Evolutionary conservation across 2,888 invertebrate genomes (phyloP).

Genomic region (Latheticus oryzae): DNA sequence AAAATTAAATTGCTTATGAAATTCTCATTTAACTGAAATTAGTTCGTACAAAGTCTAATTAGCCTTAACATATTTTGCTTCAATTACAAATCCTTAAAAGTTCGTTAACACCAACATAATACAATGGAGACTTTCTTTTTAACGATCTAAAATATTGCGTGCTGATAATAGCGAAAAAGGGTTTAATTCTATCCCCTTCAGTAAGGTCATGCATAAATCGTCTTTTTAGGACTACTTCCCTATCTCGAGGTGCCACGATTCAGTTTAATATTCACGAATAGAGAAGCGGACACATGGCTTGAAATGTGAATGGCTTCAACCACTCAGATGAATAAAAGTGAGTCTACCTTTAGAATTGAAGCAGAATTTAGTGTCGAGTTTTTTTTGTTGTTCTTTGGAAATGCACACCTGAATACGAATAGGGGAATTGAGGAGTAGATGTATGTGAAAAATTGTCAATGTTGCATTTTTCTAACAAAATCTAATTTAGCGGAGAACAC

Average conservation of each 20-base stretch:
- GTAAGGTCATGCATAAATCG: slow-evolving; percentile 17
- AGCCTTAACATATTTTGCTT: slow-evolving; percentile 13
- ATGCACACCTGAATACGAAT: neutral
- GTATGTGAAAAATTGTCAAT: too few relatives aligned
- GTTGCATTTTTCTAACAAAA: too few relatives aligned
- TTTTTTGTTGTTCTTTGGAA: neutral
- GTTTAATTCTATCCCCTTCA: slow-evolving; percentile 5
- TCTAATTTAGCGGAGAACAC: too few relatives aligned
- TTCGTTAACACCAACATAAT: slow-evolving; percentile 23
- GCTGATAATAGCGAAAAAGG: slow-evolving; percentile 21
- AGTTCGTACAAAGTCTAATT: slow-evolving; percentile 9
- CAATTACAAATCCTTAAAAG: neutral
- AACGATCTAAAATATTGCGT: slow-evolving; percentile 9
- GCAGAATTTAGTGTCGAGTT: neutral
- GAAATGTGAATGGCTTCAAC: slow-evolving; percentile 4
- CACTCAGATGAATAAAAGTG: neutral
- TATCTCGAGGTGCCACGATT: slow-evolving; percentile 4
- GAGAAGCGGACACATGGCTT: neutral
- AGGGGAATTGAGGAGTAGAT: neutral
- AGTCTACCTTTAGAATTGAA: too few relatives aligned
- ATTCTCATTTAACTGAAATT: slow-evolving; percentile 20
- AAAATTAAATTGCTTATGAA: slow-evolving; percentile 19
- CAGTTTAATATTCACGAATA: slow-evolving; percentile 22
- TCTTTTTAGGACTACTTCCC: slow-evolving; percentile 1
- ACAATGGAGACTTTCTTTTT: neutral